Evolutionary conservation across 92 coral and sea anemone genomes (phyloP), one percentile per base, ranked within the genome.

Genomic region (Micromussa lordhowensis): DNA sequence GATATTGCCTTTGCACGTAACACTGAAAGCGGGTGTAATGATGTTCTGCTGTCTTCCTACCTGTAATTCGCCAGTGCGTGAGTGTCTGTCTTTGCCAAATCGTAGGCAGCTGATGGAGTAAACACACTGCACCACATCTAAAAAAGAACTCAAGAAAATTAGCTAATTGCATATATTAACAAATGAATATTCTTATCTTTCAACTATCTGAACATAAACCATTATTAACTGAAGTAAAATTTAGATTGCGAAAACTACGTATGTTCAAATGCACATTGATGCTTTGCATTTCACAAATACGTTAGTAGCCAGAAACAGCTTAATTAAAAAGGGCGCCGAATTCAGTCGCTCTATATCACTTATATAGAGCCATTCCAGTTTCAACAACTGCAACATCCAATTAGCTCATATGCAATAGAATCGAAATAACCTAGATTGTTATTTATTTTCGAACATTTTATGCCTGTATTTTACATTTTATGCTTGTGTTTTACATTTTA

Each of bases 1-100:
- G 57, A 53, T 8, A 53, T 12, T 53, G 1, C 57, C n/a, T n/a
- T n/a, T n/a, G n/a, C n/a, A n/a, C n/a, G n/a, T n/a, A n/a, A n/a
- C n/a, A n/a, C n/a, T n/a, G n/a, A n/a, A n/a, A n/a, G n/a, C n/a
- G n/a, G n/a, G n/a, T n/a, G n/a, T n/a, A 54, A 54, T 54, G 18
- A 54, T 54, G 59, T 54, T 57, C 64, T 58, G 24, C 30, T 61
- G 12, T 61, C 51, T 44, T 44, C 73, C 70, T 77, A 90, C 95
- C 95, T 82, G 88, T 86, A 90, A 4, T 66, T 89, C n/a, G 95
- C 85, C 75, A 93, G 82, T 6, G 93, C 79, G 75, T 93, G 95
- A 68, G 83, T 90, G 73, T 93, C 95, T 7, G 32, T 22, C 66
- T 61, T 44, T 64, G 77, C 55, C 31, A 86, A 6, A 32, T 0